These are phyloP conservation scores for Lampropteryx suffumata DNA, from an alignment of 2,888 invertebrate species.

Conservation along the genomic window DNA sequence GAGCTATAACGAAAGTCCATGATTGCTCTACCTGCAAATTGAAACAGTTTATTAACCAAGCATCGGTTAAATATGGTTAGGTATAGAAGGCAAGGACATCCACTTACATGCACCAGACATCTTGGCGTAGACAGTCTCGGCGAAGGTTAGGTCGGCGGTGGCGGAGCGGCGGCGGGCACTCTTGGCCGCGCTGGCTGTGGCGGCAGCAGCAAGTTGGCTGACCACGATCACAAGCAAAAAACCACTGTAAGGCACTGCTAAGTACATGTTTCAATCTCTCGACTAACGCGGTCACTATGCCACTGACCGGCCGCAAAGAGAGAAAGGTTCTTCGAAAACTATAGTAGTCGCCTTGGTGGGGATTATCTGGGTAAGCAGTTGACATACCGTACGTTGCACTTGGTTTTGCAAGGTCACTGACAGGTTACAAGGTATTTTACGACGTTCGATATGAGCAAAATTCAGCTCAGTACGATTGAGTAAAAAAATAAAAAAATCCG, in stretches of 20 bases:
- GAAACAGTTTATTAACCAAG: not conserved
- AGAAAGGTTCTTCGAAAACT: slow-evolving; percentile 66
- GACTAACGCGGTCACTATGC: slow-evolving; percentile 74
- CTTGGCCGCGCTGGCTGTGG: slow-evolving; percentile 27
- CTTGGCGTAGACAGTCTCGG: slow-evolving; percentile 68
- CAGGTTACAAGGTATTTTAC: too few relatives aligned
- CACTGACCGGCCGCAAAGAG: slow-evolving; percentile 68
- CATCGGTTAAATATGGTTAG: not conserved
- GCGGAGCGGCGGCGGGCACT: slow-evolving; percentile 32
- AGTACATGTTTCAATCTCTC: slow-evolving; percentile 69
- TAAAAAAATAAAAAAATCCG: too few relatives aligned
- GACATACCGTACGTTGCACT: slow-evolving; percentile 50
- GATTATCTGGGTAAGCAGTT: slow-evolving; percentile 50
- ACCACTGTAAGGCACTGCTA: slow-evolving; percentile 39
- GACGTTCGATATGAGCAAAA: not conserved
- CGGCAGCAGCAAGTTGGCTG: slow-evolving; percentile 37
- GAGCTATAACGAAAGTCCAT: slow-evolving; percentile 67
- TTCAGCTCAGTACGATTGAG: too few relatives aligned
- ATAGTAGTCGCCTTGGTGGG: slow-evolving; percentile 56
- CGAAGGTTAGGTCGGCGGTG: slow-evolving; percentile 59
- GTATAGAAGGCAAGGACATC: slow-evolving; percentile 36
- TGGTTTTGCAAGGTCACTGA: slow-evolving; percentile 46
- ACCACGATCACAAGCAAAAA: slow-evolving; percentile 50
- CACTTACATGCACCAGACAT: slow-evolving; percentile 76
- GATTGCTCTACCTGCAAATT: slow-evolving; percentile 69